phyloP scores from a whole-genome alignment of 1,140 invertebrate species.

The Episyrphus balteatus region DNA sequence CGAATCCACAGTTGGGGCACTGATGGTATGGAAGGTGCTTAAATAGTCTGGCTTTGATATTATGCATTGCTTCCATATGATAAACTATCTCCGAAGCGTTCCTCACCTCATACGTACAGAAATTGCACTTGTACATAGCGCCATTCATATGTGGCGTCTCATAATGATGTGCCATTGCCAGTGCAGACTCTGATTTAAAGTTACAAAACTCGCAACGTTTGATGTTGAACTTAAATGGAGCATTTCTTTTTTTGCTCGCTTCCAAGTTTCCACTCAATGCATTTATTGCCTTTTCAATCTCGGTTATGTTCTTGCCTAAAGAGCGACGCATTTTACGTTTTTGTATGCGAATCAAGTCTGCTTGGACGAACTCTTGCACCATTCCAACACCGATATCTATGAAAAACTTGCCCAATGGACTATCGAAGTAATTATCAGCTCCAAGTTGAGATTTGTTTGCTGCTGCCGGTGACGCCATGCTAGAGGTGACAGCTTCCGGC shows the following conservation, averaged over 20 bases:
- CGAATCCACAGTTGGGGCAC: constrained; percentile 88
- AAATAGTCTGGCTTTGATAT: constrained; percentile 68
- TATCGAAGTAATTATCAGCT: constrained; percentile 59
- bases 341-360: constrained; percentile 76
- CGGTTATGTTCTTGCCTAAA: constrained; percentile 48
- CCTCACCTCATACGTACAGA: constrained; percentile 70
- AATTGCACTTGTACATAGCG: constrained; percentile 76
- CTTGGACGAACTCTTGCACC: constrained; percentile 87
- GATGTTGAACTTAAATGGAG: constrained; percentile 64
- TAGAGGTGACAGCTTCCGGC: constrained; percentile 31
- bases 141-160: constrained; percentile 87
- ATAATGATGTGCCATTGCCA: constrained; percentile 81
- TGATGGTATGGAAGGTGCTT: constrained; percentile 79
- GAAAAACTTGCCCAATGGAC: constrained; percentile 82
- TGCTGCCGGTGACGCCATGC: constrained; percentile 12
- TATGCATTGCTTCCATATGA: constrained; percentile 86
- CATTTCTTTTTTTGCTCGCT: constrained; percentile 80
- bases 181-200: constrained; percentile 81
- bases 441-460: constrained; percentile 21
- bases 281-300: constrained; percentile 65
- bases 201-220: constrained; percentile 84
- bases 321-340: constrained; percentile 62
- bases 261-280: constrained; percentile 73
- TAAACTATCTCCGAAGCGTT: constrained; percentile 79
- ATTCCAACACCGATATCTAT: constrained; percentile 84